Base-by-base conservation (phyloP, 2,797 vertebrate species). In the Poecilia velifera region DNA sequence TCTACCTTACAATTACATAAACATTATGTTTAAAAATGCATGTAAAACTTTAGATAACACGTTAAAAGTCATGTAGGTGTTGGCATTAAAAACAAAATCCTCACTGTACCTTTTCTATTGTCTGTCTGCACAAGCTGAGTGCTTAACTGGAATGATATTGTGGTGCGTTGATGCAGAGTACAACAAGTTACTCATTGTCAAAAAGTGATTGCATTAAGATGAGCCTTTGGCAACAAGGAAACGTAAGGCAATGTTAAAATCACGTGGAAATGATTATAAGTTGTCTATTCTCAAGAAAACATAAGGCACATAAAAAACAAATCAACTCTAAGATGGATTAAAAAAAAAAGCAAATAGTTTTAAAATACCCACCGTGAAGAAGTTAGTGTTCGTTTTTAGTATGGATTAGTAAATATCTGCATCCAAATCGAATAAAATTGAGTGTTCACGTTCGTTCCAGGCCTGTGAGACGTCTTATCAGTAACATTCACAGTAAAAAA, bases 281-380 rank as follows among this genome's bases (percentile, higher is more conserved):
- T 53, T 62, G 68, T 79, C 20, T 76, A 75, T 76, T 72, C 36
- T 53, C 45, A 82, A 68, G 47, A 76, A 64, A 88, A 86, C 39
- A 88, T 78, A 91, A 92, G 81, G 90, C 89, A 89, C 75, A 45
- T 85, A 73, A 39, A 75, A 75, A 82, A 76, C 18, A 74, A 90
- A 59, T 88, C n/a, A 7, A 72, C 68, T 76, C n/a, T 49, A 71
- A 76, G 82, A 82, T 76, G 79, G 9, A 75, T 20, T 20, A 57
- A 9, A 39, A 53, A 43, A n/a, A 47, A 20, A 43, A 45, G 9
- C 10, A 43, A 31, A 46, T 62, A 12, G 55, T 72, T 71, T 82
- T 10, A 47, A 82, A 86, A 80, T 34, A 53, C 74, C 41, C 4
- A 3, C 71, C 77, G 53, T 72, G 25, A 76, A 78, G 46, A 86